Conservation (phyloP, 2,113 vertebrate genomes). For the Ailurus styani region DNA sequence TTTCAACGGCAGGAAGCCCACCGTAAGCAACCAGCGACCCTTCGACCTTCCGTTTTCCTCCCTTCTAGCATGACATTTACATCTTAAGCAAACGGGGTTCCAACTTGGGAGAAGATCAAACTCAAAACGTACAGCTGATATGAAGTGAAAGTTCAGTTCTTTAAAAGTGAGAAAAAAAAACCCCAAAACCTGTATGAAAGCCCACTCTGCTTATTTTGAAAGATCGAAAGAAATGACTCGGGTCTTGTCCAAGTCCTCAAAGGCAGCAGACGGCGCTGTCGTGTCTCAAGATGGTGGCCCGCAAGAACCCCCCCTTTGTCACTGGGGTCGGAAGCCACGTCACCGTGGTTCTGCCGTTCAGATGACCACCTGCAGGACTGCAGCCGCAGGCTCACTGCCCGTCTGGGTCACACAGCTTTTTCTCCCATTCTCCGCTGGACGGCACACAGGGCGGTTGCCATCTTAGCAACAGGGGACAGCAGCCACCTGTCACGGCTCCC, state of each 20-base stretch:
- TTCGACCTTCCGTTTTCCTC: not conserved
- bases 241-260: not conserved
- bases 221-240: not conserved
- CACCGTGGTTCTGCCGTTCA: fast-evolving
- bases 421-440: not conserved
- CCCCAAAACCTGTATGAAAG: not conserved
- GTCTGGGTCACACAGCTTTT: fast-evolving
- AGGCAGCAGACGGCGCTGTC: fast-evolving
- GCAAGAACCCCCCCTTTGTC: not conserved
- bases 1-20: not conserved
- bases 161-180: not conserved
- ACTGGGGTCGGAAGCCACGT: fast-evolving
- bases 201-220: not conserved
- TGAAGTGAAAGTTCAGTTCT: not conserved
- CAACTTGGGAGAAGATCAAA: not conserved
- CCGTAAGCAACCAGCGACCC: fast-evolving
- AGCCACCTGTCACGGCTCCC: not conserved
- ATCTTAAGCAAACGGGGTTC: not conserved
- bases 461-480: not conserved
- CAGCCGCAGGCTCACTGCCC: not conserved
- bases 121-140: not conserved
- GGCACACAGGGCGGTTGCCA: not conserved
- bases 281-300: fast-evolving
- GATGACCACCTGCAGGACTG: fast-evolving
- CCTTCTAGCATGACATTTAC: fast-evolving